Base-by-base conservation (phyloP, 2,113 vertebrate species). In the Cepphus grylle region DNA sequence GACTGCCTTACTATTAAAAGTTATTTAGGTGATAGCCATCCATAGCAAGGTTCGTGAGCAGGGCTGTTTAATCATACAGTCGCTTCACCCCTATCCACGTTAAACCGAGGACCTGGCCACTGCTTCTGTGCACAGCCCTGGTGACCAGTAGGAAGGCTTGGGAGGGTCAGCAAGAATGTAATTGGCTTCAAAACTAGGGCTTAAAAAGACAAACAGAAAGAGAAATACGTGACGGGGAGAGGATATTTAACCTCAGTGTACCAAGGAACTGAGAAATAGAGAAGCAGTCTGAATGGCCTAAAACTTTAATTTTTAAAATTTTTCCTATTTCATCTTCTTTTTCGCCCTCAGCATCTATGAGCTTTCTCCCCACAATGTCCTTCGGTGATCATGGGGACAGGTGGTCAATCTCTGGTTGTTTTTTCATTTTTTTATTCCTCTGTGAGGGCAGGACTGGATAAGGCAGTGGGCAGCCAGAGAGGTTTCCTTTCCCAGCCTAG, bases 21-120 rank as follows among this genome's bases (percentile, higher is more conserved):
- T 81, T 55, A 38, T 49, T 88, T 50, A 58, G 38, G 42, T 73
- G 42, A 25, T 19, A 82, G 71, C 36, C 7, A 8, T 74, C 71
- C 36, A 14, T 3, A 53, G 61, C 1, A 1, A 85, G 34, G 53
- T 69, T 65, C 58, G 30, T 25, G 27, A 90, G 15, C 42, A 47
- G 34, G 38, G 14, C 40, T 73, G 13, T 52, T 93, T 17, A 58
- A 32, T 74, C 55, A 56, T 56, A 29, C 18, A 12, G 10, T 42
- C 1, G 1, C 43, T 84, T 74, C n/a, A 67, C 23, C 38, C n/a
- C 15, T 55, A 47, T 2, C 20, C 20, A 38, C 1, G 1, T 66
- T 49, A 83, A 89, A 58, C 16, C 1, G 2, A 61, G 40, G 30
- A 69, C 43, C 26, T 56, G 50, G 14, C 34, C 67, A 25, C 69